Evolutionary conservation across 2,113 vertebrate genomes (phyloP), one percentile per base, ranked within the genome.

Genomic region (Strix aluco): DNA sequence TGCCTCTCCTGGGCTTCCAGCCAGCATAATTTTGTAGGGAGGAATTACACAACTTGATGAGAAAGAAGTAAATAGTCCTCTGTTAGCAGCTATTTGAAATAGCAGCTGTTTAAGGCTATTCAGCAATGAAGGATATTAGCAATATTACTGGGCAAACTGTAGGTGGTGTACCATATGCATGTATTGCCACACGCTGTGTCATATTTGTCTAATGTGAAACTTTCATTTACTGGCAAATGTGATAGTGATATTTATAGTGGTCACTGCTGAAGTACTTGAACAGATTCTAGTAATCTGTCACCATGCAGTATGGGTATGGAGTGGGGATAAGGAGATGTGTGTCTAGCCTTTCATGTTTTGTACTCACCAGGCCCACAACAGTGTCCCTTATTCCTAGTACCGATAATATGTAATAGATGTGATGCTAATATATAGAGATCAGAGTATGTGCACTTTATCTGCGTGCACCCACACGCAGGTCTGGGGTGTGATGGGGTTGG

Each of bases 41-140:
- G 66, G 72, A 92, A 94, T 95, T 92, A 36, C 75, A 69, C 77
- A 94, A 95, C 70, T 92, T 94, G 88, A 93, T 94, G 86, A 93
- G 88, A 72, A 95, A 92, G 88, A 85, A 89, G 86, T 94, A 95
- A 95, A 87, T 75, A 92, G 81, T 92, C 88, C 57, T 80, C 83
- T 89, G 61, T 92, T 97, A 94, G 82, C 90, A 94, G 77, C 80
- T 96, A 44, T 94, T 96, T 89, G 92, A 85, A 94, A 87, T 42
- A 94, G 88, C 92, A 95, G 77, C 94, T 96, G 92, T 92, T 94
- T 72, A 75, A 87, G 54, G 77, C 88, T 73, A 15, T 92, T 90
- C 73, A 81, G 81, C 78, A 46, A 20, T 5, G 32, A 46, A 22
- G 58, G 40, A 75, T 87, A 89, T 94, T 94, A 94, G 77, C 69